A percentile compares a stretch with the other conserved stretches of the same genome.
These are phyloP conservation scores for Glaucidium brasilianum DNA, from an alignment of 2,113 vertebrate species.

Conservation along the genomic window DNA sequence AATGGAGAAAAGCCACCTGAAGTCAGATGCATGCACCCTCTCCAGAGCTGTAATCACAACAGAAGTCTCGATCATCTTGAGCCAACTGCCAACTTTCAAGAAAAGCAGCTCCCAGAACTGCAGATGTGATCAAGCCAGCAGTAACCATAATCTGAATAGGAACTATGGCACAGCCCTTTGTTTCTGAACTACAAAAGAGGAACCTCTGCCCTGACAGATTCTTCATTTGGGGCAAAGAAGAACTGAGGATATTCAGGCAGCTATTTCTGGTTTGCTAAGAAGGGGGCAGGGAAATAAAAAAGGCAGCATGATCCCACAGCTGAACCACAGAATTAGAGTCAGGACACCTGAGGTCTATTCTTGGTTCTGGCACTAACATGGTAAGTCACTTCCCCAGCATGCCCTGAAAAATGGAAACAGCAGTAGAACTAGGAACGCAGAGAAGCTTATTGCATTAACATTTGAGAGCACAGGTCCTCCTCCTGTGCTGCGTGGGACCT, in stretches of 20 bases:
- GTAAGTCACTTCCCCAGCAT: neutral
- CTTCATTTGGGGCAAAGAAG: constrained; percentile 9
- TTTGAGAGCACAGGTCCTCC: neutral
- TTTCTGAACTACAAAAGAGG: neutral
- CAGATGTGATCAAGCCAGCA: neutral
- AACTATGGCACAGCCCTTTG: neutral
- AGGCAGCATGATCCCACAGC: constrained; percentile 34
- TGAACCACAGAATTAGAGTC: constrained; percentile 42
- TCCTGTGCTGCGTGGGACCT: accelerated
- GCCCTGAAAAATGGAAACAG: constrained; percentile 28
- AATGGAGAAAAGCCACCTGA: neutral
- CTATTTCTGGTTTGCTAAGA: constrained; percentile 46
- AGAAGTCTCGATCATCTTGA: neutral
- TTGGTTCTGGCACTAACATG: constrained; percentile 16
- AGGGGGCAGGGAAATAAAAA: constrained; percentile 21
- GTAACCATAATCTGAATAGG: neutral
- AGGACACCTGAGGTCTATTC: constrained; percentile 56
- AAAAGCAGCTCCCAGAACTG: neutral
- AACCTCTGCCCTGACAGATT: neutral
- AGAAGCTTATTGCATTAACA: neutral
- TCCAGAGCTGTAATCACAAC: neutral
- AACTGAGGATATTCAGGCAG: neutral
- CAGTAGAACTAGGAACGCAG: neutral
- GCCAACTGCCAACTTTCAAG: neutral
- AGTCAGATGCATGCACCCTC: neutral